Conservation (phyloP, 2,113 vertebrate genomes). For the Podilymbus podiceps region DNA sequence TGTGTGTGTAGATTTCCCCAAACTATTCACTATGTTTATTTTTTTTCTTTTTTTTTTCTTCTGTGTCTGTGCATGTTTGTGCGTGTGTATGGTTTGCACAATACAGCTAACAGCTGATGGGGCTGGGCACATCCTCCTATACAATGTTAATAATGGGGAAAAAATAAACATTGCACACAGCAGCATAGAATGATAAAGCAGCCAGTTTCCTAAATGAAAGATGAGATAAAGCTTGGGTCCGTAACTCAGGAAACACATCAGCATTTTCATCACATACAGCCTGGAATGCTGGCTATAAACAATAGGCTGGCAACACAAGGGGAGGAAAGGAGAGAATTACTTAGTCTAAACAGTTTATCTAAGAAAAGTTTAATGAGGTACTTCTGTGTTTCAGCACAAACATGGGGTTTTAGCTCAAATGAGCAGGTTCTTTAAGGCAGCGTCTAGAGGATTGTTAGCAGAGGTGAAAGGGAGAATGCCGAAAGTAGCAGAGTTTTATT, state of each 20-base stretch:
- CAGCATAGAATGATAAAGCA: conserved; percentile 50
- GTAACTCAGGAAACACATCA: conserved; percentile 64
- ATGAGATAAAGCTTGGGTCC: conserved; percentile 57
- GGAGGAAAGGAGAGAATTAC: conserved; percentile 47
- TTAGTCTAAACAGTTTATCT: conserved; percentile 57
- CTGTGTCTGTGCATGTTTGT: no score
- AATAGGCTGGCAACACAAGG: conserved; percentile 24
- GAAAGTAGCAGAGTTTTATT: neutral
- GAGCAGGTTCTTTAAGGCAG: neutral
- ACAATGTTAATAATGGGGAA: conserved; percentile 43
- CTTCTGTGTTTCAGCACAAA: conserved; percentile 8
- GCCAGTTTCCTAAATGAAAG: conserved; percentile 51
- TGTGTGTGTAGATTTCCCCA: neutral
- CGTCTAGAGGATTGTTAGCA: neutral
- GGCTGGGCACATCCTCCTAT: conserved; percentile 52
- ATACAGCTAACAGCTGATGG: neutral
- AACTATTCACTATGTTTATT: neutral
- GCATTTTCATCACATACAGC: conserved; percentile 49
- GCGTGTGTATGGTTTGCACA: neutral
- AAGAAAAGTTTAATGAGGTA: conserved; percentile 41
- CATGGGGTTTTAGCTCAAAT: neutral
- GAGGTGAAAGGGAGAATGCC: neutral
- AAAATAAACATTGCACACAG: conserved; percentile 54
- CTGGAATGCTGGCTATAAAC: conserved; percentile 41
- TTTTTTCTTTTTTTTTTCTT: neutral